Evolutionary conservation across 2,888 invertebrate species (phyloP).

Genomic region (Halictus quadricinctus): DNA sequence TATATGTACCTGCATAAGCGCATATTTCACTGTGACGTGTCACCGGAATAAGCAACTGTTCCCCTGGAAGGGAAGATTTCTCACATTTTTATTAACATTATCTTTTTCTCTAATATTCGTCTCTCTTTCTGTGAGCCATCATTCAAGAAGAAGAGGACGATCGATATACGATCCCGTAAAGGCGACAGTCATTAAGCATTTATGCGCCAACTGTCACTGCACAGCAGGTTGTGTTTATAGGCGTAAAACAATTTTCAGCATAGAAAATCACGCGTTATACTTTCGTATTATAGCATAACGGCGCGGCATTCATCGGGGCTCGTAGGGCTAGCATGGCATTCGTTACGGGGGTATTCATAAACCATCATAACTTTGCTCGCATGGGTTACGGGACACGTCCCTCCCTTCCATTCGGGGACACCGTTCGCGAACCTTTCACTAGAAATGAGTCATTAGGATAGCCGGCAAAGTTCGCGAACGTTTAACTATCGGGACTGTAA

Average conservation of each 20-base stretch:
- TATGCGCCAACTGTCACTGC: constrained; percentile 79
- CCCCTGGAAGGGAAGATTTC: not conserved
- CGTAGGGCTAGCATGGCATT: constrained; percentile 73
- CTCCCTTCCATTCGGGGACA: constrained; percentile 56
- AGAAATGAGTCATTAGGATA: constrained; percentile 57
- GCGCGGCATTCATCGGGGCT: constrained; percentile 69
- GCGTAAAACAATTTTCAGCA: constrained; percentile 82
- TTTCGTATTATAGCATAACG: constrained; percentile 75
- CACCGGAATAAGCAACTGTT: not conserved
- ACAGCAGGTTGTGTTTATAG: constrained; percentile 80
- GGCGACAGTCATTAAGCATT: constrained; percentile 74
- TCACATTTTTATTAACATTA: not conserved
- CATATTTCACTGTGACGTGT: not conserved
- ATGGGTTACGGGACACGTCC: constrained; percentile 64
- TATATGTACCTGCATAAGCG: constrained; percentile 47
- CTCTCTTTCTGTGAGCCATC: too few species aligned
- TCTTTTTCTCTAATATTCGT: not conserved
- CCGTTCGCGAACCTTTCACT: constrained; percentile 51
- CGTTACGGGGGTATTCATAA: constrained; percentile 81
- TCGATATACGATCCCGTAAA: constrained; percentile 20
- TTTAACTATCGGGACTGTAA: constrained; percentile 25
- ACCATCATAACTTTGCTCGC: constrained; percentile 80
- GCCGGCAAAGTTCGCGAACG: constrained; percentile 51
- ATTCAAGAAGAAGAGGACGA: too few species aligned
- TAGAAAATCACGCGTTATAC: constrained; percentile 82